Base-by-base conservation (phyloP, 2,888 invertebrate species). In the Eristalis tenax region DNA sequence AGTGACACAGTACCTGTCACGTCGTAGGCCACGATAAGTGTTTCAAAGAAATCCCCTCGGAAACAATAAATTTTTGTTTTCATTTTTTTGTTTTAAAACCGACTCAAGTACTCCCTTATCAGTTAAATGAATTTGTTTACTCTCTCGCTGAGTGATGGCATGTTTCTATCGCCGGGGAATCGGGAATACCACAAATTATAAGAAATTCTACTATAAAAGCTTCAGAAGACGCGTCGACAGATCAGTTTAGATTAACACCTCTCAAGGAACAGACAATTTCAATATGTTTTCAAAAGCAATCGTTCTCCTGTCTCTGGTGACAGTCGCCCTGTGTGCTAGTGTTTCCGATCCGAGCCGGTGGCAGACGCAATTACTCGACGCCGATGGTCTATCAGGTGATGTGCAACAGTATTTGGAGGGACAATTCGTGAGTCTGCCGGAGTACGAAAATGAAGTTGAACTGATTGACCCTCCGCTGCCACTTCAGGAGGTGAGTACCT, bases 201-300 rank as follows among this genome's bases (percentile, higher is more conserved):
- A 50, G 50, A 50, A 18, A 18, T 5, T 50, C 18, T 50, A 8
- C 18, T 50, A 50, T 50, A 50, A 50, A 50, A 50, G 50, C 50
- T 2, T 18, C 8, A 18, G 1, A 18, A n/a, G 6, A 18, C 4
- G 1, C 0, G 8, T 2, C 8, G 50, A 8, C 18, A 50, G 50
- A 10, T 50, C 59, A 59, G 59, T 59, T 26, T 2, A 59, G 26
- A 26, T 13, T 8, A 26, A 15, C 59, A 5, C 26, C 26, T 11
- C 2, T 13, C 13, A 23, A 13, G 10, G 91, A 81, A 13, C 88
- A 88, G 4, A 91, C 69, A 35, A 90, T 73, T 90, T 89, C 0
- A 92, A 76, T 59, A 89, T 90, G 4, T 89, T 76, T 78, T 91
- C 88, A 65, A 92, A 90, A 35, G 84, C 75, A 1, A 88, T 83